These are phyloP conservation scores for Rhynchopsitta pachyrhyncha DNA, from an alignment of 2,113 vertebrate genomes.

Conservation along the genomic window DNA sequence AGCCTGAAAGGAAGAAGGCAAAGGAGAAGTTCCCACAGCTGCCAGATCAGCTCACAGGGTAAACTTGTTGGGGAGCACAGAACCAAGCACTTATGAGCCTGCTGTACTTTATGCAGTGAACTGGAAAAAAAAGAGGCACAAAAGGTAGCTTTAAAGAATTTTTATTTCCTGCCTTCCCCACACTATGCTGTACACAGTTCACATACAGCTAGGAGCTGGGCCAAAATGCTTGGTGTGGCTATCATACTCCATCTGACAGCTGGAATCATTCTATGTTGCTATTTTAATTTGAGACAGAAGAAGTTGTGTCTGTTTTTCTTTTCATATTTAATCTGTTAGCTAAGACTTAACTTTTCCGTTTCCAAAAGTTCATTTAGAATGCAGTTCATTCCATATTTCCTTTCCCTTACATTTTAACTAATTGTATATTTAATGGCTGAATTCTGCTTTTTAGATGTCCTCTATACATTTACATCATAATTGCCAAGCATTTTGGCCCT, in stretches of 20 bases:
- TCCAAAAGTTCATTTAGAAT: not conserved
- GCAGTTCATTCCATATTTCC: not conserved
- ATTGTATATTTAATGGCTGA: not conserved
- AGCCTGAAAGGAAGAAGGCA: not conserved
- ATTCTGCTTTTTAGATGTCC: not conserved
- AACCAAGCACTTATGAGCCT: not conserved
- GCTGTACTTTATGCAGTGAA: not conserved
- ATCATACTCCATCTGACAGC: not conserved
- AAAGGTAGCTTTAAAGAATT: conserved; percentile 4
- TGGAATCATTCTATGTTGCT: conserved; percentile 53
- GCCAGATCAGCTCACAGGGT: not conserved
- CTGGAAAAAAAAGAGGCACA: not conserved
- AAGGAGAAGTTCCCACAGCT: not conserved
- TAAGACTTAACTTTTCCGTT: conserved; percentile 13
- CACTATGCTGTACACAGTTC: not conserved
- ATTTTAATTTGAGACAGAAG: conserved; percentile 63
- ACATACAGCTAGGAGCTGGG: not conserved
- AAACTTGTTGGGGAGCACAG: not conserved
- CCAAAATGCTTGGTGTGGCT: conserved; percentile 40
- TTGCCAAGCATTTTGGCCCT: not conserved
- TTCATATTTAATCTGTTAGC: conserved; percentile 42
- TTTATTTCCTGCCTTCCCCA: not conserved
- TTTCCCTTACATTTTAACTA: not conserved
- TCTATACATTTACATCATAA: not conserved
- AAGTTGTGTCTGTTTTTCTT: conserved; percentile 35